Evolutionary conservation across 2,797 vertebrate genomes (phyloP), one percentile per base, ranked within the genome.

Genomic region (Darevskia nairensis): DNA sequence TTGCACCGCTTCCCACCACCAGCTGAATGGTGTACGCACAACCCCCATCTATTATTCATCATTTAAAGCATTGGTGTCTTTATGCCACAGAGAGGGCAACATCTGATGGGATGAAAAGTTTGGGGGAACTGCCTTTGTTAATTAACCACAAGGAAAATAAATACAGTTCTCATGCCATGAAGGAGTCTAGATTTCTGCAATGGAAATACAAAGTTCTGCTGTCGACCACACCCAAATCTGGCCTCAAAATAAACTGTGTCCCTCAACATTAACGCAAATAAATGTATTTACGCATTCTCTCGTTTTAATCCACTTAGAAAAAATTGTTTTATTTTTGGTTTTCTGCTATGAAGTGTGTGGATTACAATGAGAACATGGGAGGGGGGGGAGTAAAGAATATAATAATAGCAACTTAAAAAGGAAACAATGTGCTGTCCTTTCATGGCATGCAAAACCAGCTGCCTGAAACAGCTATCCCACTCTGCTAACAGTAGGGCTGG

Each of bases 101-200:
- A 41, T 8, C 0, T 0, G 4, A 44, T 46, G 29, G 50, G 39
- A 88, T 79, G 79, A 77, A 88, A 29, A 83, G 61, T 2, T 0
- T 0, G 1, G 50, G 6, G 50, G 46, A 59, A 50, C 11, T 0
- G 0, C 10, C 75, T 29, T 21, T 83, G 59, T 10, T 84, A 87
- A 55, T 8, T 72, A 69, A 39, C 68, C 10, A 61, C 84, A n/a
- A n/a, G 72, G 10, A 76, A 74, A 91, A 83, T n/a, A 1, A 1
- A 75, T 0, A 1, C 69, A 78, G 44, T 15, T 77, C 84, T 75
- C 71, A 32, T 0, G 9, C 55, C 3, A 27, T 44, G 10, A 44
- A 85, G 74, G 19, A n/a, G 9, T 11, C 72, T 46, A 21, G 35
- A 77, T 85, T 39, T 80, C 78, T 72, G 68, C 64, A 86, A 55